phyloP scores from a whole-genome alignment of 1,140 invertebrate genomes.

The Tetragonula clypearis region DNA sequence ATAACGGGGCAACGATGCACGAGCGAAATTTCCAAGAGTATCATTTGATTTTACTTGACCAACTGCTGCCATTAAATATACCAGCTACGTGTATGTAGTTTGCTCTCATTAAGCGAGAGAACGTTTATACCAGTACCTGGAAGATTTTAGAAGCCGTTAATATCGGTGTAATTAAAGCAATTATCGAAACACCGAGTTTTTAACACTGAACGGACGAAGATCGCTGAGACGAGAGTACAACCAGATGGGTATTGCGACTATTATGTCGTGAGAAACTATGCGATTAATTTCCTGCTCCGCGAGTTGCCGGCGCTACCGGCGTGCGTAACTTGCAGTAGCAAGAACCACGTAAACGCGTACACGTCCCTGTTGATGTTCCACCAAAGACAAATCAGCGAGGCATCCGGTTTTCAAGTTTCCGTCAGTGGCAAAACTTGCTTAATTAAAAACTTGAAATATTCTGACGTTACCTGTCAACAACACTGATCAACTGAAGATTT shows the following conservation, averaged over 20 bases:
- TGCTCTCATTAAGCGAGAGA: constrained; percentile 16
- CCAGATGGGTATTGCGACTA: constrained; percentile 43
- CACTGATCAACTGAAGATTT: no score
- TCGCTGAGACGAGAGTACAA: constrained; percentile 12
- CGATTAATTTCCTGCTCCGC: constrained; percentile 56
- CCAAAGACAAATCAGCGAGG: neutral
- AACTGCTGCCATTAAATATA: neutral
- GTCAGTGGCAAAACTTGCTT: neutral
- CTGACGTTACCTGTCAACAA: no score
- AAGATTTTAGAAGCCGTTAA: neutral
- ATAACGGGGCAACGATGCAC: no score
- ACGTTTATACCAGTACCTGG: neutral
- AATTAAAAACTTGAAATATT: neutral
- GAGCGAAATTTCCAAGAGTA: neutral
- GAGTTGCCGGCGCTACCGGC: constrained; percentile 39
- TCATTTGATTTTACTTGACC: neutral
- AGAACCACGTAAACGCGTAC: constrained; percentile 27
- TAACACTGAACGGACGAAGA: neutral
- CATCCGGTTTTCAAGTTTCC: neutral
- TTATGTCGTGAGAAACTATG: constrained; percentile 58
- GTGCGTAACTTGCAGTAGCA: constrained; percentile 1
- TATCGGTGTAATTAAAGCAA: constrained; percentile 46
- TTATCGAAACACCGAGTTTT: constrained; percentile 39
- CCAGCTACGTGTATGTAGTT: neutral
- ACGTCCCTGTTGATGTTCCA: neutral